Percentiles rank a stretch among this genome's conserved stretches.
phyloP scores from a whole-genome alignment of 2,888 invertebrate species.

The Leistus spinibarbis region DNA sequence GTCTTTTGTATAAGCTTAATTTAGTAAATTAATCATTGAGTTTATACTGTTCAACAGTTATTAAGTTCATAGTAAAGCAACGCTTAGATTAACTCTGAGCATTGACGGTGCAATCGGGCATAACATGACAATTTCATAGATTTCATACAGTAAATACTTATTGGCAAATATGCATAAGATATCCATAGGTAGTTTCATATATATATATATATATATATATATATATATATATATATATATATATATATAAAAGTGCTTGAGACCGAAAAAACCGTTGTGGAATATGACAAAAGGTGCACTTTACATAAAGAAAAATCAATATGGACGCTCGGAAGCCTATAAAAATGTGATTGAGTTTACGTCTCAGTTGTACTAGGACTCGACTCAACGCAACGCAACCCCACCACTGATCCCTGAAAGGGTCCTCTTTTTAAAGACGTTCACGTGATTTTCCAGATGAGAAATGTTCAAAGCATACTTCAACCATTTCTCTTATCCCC shows the following conservation, averaged over 20 bases:
- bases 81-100: no score
- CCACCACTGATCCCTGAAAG: slow-evolving; percentile 41
- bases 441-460: slow-evolving; percentile 51
- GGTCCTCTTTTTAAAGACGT: slow-evolving; percentile 43
- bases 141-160: no score
- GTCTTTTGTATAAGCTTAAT: no score
- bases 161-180: no score
- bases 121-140: no score
- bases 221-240: neutral
- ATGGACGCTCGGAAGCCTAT: slow-evolving; percentile 37
- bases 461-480: slow-evolving; percentile 59
- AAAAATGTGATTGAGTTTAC: slow-evolving; percentile 44
- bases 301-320: slow-evolving; percentile 41
- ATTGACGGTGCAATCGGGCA: no score
- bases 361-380: slow-evolving; percentile 28
- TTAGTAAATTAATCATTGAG: no score
- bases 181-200: neutral
- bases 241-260: neutral
- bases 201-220: neutral
- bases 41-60: no score
- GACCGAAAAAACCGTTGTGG: neutral
- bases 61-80: no score
- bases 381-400: no score
- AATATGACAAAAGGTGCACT: slow-evolving; percentile 35
- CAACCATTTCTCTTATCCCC: slow-evolving; percentile 1